Evolutionary conservation across 2,888 invertebrate genomes (phyloP).

Genomic region (Eristalis intricaria): DNA sequence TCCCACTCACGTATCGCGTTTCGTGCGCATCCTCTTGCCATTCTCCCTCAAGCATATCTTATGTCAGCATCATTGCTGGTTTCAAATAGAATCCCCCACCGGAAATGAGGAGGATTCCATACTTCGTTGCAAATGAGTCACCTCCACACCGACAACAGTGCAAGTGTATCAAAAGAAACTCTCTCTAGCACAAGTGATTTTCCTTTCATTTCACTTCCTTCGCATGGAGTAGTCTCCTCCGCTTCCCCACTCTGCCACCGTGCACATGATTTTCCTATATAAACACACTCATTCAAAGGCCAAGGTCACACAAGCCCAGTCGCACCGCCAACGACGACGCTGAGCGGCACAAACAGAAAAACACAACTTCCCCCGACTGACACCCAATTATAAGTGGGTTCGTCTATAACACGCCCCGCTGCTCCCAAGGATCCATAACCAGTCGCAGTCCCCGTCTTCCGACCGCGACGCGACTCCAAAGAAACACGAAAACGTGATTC

Average conservation of each 20-base stretch:
- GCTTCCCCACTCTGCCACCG: too few species aligned
- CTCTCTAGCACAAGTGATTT: not conserved
- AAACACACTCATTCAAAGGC: not conserved
- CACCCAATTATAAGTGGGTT: not conserved
- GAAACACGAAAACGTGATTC: not conserved
- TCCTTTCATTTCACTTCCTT: not conserved
- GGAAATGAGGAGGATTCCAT: not conserved
- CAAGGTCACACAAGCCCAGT: not conserved
- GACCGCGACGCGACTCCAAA: not conserved
- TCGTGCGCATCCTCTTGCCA: too few species aligned
- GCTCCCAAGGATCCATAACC: not conserved
- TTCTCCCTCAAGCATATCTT: not conserved
- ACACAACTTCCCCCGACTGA: not conserved
- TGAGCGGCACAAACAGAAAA: not conserved
- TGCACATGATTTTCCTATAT: not conserved
- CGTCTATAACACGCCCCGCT: not conserved
- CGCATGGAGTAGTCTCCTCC: not conserved
- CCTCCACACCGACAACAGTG: not conserved
- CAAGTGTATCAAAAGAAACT: not conserved
- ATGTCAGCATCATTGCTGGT: not conserved
- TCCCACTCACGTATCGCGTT: too few species aligned
- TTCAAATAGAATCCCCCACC: not conserved
- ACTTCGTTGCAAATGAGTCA: not conserved
- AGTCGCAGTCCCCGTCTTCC: not conserved
- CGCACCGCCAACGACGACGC: too few species aligned